Evolutionary conservation across 1,140 invertebrate genomes (phyloP).

Genomic region (Drosophila varians): DNA sequence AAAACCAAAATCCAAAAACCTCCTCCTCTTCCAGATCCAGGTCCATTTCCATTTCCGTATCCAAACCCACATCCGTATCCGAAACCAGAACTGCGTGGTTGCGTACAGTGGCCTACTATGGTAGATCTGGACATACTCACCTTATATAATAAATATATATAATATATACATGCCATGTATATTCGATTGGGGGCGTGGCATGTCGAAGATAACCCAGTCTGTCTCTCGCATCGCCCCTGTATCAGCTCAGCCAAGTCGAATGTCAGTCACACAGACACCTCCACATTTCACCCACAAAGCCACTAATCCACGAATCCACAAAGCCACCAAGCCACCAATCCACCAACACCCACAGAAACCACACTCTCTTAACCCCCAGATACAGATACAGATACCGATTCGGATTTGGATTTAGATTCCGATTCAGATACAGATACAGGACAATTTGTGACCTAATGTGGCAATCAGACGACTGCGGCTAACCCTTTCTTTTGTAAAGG

Average conservation of each 20-base stretch:
- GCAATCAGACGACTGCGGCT: conserved; percentile 43
- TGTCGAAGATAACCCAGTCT: conserved; percentile 32
- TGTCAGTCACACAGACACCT: conserved; percentile 40
- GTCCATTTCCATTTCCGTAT: conserved; percentile 15
- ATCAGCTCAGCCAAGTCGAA: conserved; percentile 16
- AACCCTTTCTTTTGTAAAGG: conserved; percentile 3
- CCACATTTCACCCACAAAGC: background rate
- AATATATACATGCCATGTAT: conserved; percentile 27
- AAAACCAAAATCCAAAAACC: too few relatives aligned
- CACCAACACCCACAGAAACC: conserved; percentile 19
- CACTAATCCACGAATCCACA: too few relatives aligned
- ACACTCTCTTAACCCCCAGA: conserved; percentile 19
- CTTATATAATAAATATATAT: conserved; percentile 19
- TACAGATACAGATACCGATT: conserved; percentile 16
- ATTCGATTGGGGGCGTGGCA: conserved; percentile 36
- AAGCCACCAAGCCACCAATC: conserved; percentile 35
- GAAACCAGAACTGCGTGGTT: conserved; percentile 81
- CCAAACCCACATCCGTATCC: conserved; percentile 32
- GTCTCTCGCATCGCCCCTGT: background rate
- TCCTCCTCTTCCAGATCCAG: conserved; percentile 1
- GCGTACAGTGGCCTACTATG: conserved; percentile 84
- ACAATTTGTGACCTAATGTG: conserved; percentile 54
- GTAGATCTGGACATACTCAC: conserved; percentile 79
- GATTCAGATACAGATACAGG: conserved; percentile 2
- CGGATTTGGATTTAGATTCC: conserved; percentile 3